Percentiles rank a stretch among this genome's conserved stretches.
Evolutionary conservation across 1,140 invertebrate species (phyloP).

Genomic region (honey bee (Apis mellifera)): Amel_HAv3.1 CM009931.2:4548501-4549000

Average conservation of each 20-base stretch:
- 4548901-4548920: slow-evolving; percentile 85
- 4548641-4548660: too few species aligned
- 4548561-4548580: too few species aligned
- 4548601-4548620: too few species aligned
- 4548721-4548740: neutral
- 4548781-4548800: slow-evolving; percentile 23
- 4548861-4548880: slow-evolving; percentile 93
- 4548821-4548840: slow-evolving; percentile 30
- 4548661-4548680: neutral
- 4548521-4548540: neutral
- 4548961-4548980: slow-evolving; percentile 94
- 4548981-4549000: slow-evolving; percentile 96
- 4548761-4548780: slow-evolving; percentile 19
- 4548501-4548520: neutral
- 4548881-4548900: slow-evolving; percentile 90
- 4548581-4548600: too few species aligned
- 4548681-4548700: neutral
- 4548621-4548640: too few species aligned
- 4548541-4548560: neutral
- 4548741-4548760: slow-evolving; percentile 4
- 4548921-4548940: slow-evolving; percentile 96
- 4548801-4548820: neutral
- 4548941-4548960: slow-evolving; percentile 93
- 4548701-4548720: neutral
- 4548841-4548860: slow-evolving; percentile 64